phyloP scores from a whole-genome alignment of 2,797 vertebrate species.

The Rallus crepitans region DNA sequence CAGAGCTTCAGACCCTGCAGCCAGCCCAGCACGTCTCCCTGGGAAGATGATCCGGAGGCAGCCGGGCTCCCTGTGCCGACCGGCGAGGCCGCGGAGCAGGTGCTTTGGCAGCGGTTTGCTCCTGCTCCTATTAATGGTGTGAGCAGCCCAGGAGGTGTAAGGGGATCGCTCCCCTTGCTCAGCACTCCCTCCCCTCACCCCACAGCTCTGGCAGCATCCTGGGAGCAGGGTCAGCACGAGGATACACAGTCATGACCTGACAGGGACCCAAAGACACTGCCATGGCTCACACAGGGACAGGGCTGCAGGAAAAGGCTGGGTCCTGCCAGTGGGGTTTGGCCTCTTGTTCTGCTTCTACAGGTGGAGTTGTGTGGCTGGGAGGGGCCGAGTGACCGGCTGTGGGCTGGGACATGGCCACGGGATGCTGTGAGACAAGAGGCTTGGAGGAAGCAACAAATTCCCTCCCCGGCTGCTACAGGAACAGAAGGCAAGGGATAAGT shows the following conservation, averaged over 20 bases:
- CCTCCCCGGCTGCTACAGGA: neutral
- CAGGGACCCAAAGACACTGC: neutral
- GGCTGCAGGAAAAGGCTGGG: neutral
- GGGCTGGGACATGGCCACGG: neutral
- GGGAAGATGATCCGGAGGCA: constrained; percentile 21
- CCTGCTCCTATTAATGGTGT: neutral
- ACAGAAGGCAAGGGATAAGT: neutral
- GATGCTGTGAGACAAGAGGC: neutral
- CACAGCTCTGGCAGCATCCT: neutral
- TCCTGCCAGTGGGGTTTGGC: neutral
- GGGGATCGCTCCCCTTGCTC: neutral
- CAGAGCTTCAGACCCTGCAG: accelerated
- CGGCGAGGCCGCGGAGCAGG: neutral
- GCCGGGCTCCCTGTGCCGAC: neutral
- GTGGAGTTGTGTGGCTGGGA: accelerated
- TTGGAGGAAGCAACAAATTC: neutral
- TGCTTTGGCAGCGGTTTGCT: constrained; percentile 13
- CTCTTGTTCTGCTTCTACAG: neutral
- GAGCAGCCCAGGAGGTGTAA: constrained; percentile 5
- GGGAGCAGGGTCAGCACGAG: neutral
- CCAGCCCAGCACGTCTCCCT: accelerated
- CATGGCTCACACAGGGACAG: accelerated
- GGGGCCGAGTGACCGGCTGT: accelerated
- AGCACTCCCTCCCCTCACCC: neutral
- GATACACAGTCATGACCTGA: neutral